These are phyloP conservation scores for Xylophagus ater DNA, from an alignment of 2,888 invertebrate genomes.

Conservation along the genomic window DNA sequence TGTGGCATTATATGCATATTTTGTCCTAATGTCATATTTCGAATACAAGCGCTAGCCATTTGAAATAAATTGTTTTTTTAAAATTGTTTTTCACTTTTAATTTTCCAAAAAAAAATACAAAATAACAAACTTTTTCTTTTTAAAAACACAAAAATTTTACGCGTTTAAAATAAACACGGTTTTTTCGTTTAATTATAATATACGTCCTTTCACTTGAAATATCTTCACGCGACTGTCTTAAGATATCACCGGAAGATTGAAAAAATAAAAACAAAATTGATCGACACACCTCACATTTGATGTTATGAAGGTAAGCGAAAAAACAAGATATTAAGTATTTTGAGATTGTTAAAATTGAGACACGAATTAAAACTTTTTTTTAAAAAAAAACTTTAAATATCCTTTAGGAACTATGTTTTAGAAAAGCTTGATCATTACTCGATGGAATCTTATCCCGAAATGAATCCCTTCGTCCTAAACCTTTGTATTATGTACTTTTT, in stretches of 20 bases:
- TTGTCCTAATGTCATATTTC: conserved; percentile 40
- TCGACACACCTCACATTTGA: conserved; percentile 13
- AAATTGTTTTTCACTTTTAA: no score
- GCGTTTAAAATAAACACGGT: no score
- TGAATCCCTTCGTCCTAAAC: conserved; percentile 42
- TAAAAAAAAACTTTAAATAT: conserved; percentile 5
- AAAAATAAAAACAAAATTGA: no score
- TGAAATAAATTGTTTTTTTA: conserved; percentile 2
- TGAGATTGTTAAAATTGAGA: not conserved
- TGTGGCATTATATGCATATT: conserved; percentile 32
- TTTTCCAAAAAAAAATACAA: no score
- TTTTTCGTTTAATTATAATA: no score
- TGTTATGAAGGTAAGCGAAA: conserved; percentile 6
- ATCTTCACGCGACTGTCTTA: conserved; percentile 13
- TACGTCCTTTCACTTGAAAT: conserved; percentile 12
- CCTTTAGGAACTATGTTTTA: conserved; percentile 3
- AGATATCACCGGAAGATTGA: conserved; percentile 9
- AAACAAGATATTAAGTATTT: conserved; percentile 4
- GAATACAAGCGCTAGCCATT: conserved; percentile 22
- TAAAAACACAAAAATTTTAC: not conserved
- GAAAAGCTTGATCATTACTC: conserved; percentile 27
- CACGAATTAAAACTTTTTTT: conserved; percentile 1
- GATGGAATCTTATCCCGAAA: conserved; percentile 44
- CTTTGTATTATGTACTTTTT: conserved; percentile 33
- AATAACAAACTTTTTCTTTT: not conserved